Percentiles rank a stretch among this genome's conserved stretches.
These are phyloP conservation scores for Cassiopea xamachana DNA, from an alignment of 30 jellyfish, hydroid and myxozoan genomes.

Conservation along the genomic window DNA sequence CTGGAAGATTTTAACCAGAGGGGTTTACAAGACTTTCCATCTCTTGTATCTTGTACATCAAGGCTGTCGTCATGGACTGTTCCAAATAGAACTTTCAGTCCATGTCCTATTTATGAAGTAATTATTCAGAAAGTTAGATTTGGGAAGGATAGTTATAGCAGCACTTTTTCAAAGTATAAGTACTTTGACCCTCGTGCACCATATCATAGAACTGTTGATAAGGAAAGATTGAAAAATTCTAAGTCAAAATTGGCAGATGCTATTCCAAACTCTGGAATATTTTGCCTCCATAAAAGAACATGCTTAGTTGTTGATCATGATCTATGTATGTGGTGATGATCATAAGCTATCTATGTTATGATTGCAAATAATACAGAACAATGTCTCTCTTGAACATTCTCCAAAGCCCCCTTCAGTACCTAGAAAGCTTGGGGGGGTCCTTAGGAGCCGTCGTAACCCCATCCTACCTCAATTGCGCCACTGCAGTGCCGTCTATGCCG, in stretches of 20 bases:
- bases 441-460: too few species aligned
- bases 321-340: too few species aligned
- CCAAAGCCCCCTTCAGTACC: too few species aligned
- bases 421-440: too few species aligned
- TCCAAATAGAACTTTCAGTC: constrained; percentile 14
- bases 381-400: too few species aligned
- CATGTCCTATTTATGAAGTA: constrained; percentile 52
- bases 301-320: too few species aligned
- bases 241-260: background rate
- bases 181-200: constrained; percentile 30
- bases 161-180: background rate
- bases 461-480: too few species aligned
- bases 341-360: too few species aligned
- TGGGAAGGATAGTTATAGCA: constrained; percentile 10
- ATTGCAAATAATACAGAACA: too few species aligned
- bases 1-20: constrained; percentile 48
- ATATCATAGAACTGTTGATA: constrained; percentile 3
- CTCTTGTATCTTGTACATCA: constrained; percentile 44
- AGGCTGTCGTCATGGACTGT: background rate
- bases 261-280: background rate
- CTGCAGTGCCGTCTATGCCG: too few species aligned
- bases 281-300: too few species aligned
- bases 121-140: constrained; percentile 26
- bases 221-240: background rate
- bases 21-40: constrained; percentile 25